Evolutionary conservation across 1,140 invertebrate genomes (phyloP).

Genomic region (Scaptomyza montana): DNA sequence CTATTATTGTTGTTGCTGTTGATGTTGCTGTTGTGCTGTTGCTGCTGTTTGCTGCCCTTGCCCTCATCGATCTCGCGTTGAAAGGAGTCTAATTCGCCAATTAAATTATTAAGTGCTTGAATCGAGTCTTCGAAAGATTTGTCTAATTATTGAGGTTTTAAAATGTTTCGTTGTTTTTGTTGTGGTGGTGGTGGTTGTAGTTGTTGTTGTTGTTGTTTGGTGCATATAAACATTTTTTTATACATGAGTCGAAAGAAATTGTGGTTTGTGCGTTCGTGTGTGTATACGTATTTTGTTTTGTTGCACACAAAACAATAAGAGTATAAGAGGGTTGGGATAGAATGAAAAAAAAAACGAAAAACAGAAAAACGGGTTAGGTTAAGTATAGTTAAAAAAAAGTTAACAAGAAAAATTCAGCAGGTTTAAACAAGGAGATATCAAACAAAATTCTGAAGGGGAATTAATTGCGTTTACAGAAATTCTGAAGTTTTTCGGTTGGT

Average conservation of each 20-base stretch:
- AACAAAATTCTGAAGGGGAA: constrained; percentile 12
- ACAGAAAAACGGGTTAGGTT: constrained; percentile 55
- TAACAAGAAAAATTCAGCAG: constrained; percentile 7
- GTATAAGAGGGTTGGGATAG: constrained; percentile 45
- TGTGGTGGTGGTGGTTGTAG: constrained; percentile 15
- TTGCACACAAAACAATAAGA: constrained; percentile 53
- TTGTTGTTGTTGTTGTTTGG: constrained; percentile 37
- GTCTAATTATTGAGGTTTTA: constrained; percentile 70
- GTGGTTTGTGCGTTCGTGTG: constrained; percentile 27
- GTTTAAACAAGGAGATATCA: constrained; percentile 10
- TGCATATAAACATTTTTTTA: constrained; percentile 10
- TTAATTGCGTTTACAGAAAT: background rate
- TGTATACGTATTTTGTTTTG: constrained; percentile 25
- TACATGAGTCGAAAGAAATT: constrained; percentile 10
- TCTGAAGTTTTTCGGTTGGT: background rate
- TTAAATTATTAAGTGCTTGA: constrained; percentile 84
- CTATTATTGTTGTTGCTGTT: constrained; percentile 36
- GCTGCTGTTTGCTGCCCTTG: constrained; percentile 65
- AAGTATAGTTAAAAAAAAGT: constrained; percentile 37
- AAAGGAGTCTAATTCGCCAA: constrained; percentile 84
- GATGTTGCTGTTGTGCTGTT: constrained; percentile 32
- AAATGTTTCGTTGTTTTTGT: constrained; percentile 44
- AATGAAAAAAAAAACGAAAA: constrained; percentile 48
- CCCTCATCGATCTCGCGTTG: constrained; percentile 84
- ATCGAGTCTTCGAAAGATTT: constrained; percentile 84